Conservation (phyloP, 1,140 invertebrate genomes). For the Triops longicaudatus region DNA sequence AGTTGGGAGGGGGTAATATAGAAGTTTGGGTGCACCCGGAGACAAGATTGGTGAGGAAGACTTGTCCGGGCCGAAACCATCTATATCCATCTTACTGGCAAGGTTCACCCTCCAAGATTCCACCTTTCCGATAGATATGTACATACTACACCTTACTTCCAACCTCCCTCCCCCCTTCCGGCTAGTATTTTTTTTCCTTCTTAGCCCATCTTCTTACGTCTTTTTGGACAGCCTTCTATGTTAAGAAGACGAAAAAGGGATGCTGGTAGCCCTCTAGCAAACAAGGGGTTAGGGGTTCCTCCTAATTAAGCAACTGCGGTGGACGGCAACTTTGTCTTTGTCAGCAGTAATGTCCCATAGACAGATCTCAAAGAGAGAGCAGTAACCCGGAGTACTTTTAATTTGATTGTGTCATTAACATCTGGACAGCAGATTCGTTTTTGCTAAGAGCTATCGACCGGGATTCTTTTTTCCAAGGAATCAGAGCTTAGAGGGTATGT, state of each 20-base stretch:
- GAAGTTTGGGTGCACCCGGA: background rate
- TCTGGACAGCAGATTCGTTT: background rate
- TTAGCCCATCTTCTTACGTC: too few species aligned
- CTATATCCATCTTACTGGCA: background rate
- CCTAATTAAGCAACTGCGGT: slow-evolving; percentile 2
- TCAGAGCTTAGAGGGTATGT: background rate
- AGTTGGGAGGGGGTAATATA: background rate
- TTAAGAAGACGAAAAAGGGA: background rate
- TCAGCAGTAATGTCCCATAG: background rate
- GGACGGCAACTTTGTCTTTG: slow-evolving; percentile 5
- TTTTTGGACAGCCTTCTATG: background rate
- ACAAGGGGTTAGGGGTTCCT: background rate
- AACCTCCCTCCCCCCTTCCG: background rate
- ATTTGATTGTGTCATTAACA: slow-evolving; percentile 15
- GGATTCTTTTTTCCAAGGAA: background rate
- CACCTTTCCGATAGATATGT: background rate
- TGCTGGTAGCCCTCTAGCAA: background rate
- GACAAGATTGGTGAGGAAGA: slow-evolving; percentile 11
- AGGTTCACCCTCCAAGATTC: background rate
- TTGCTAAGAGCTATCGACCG: background rate
- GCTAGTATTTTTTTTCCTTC: too few species aligned
- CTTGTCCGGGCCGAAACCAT: background rate
- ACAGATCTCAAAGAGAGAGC: background rate
- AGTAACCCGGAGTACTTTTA: background rate
- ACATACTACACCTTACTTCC: background rate